phyloP scores from a whole-genome alignment of 2,797 vertebrate genomes.

The Crocodylus rhombifer region DNA sequence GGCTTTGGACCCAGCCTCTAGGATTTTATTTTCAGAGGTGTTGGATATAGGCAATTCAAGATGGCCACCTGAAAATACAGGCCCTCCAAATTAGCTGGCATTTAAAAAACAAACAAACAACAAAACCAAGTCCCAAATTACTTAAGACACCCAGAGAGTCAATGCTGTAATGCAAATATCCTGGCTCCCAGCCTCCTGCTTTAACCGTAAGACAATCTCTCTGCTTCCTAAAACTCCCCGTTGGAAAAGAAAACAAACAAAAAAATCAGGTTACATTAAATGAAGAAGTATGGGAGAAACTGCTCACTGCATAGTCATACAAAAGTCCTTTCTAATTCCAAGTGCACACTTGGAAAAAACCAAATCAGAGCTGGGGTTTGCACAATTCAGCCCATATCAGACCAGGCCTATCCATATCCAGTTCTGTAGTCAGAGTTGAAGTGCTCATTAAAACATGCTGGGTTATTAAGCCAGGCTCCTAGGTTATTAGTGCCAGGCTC shows the following conservation, averaged over 20 bases:
- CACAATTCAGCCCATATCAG: not conserved
- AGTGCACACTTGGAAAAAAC: slow-evolving; percentile 27
- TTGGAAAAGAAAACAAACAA: not conserved
- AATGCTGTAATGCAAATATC: not conserved
- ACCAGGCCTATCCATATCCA: not conserved
- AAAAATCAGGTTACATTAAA: not conserved
- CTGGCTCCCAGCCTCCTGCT: not conserved
- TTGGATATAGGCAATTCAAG: accelerated
- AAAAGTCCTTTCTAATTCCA: not conserved
- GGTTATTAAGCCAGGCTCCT: not conserved
- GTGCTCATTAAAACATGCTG: not conserved
- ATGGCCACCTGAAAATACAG: not conserved
- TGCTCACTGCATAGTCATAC: not conserved
- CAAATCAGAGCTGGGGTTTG: not conserved
- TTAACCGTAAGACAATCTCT: not conserved
- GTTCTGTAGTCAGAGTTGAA: accelerated
- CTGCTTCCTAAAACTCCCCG: not conserved
- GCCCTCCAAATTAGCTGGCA: not conserved
- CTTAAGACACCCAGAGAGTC: not conserved
- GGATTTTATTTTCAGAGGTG: not conserved
- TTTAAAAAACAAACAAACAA: not conserved
- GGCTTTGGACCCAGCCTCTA: not conserved
- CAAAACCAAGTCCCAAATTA: not conserved
- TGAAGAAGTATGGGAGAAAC: not conserved
- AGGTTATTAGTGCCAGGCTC: not conserved